Base-by-base conservation (phyloP, 2,888 invertebrate genomes). In the Drosophila mulleri region DNA sequence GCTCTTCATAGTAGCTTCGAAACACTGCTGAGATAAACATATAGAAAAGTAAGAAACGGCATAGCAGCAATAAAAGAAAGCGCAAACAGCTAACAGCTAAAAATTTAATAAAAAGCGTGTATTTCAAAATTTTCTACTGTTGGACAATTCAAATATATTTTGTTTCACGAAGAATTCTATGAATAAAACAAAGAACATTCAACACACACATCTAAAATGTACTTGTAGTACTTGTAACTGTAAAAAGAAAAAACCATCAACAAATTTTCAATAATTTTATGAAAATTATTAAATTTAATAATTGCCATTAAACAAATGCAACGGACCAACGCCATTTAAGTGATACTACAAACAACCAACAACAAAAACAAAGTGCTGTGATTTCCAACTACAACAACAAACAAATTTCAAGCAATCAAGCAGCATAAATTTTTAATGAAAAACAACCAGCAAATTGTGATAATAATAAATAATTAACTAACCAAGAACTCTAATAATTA, bases 291-390 rank as follows among this genome's bases (percentile, higher is more conserved):
- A 62, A 71, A 72, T 72, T 26, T 61, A 70, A 82, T 67, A 75
- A 76, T 90, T 89, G 89, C 89, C 89, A 89, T 89, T 82, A 82
- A 78, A 88, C 78, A 88, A 88, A 83, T 88, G 89, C 80, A 89
- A 89, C 90, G 89, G 89, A 89, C 89, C 90, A 90, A 88, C 89
- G 89, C 89, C 90, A 89, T 89, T 82, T 77, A 90, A 90, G 89
- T 89, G 90, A 88, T 89, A 78, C 77, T 75, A 82, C 73, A 69
- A 74, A 20, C 44, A 45, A 71, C 71, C 70, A 67, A 50, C 64
- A 80, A 80, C 72, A 78, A 75, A 71, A 79, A 84, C 80, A 86
- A 88, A 85, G 89, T 89, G 89, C 89, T 89, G 89, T 89, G 89
- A 89, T 89, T 90, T 89, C 83, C 83, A 77, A 89, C 87, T 88